Base-by-base conservation (phyloP, 2,797 vertebrate genomes). In the Diceros bicornis region DNA sequence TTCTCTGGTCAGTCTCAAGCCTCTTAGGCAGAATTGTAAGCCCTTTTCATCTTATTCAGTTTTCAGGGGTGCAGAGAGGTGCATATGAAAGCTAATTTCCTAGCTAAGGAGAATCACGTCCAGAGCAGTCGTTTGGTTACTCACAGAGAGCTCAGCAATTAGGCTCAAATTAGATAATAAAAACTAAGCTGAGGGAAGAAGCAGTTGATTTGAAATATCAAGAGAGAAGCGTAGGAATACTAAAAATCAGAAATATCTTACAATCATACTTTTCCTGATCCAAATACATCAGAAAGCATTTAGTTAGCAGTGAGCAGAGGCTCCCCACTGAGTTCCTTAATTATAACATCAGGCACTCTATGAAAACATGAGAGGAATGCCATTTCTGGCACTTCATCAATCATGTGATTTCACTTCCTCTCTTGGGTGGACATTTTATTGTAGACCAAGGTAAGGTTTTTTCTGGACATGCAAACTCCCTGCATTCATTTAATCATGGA, bases 151-250 rank as follows among this genome's bases (percentile, higher is more conserved):
- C 6, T 79, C 68, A 88, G 85, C 77, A 72, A 84, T 97, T 96
- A 97, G 69, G 68, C 71, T 98, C 44, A 69, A 94, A 89, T 81
- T 9, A 37, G 82, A 81, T 66, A 97, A 96, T 96, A 89, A 94
- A 93, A 96, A 92, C 87, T 95, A 78, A 88, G 59, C 18, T 21
- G 27, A 96, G 94, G 81, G 55, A 97, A 93, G 87, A 3, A 1
- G 47, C 34, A 92, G 57, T 0, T 12, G 94, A 64, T 86, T 68
- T 95, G 74, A 94, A 95, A 97, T 94, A 64, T 91, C 96, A 0
- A 0, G 72, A 96, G 92, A 52, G 7, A 55, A 96, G 59, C 34
- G 16, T 20, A 68, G 16, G 74, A 96, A 50, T 0, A 0, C 34
- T 82, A 29, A 3, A 95, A n/a, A 52, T 92, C 91, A 95, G 92